Evolutionary conservation across 2,888 invertebrate genomes (phyloP).

Genomic region (Homarus gammarus): DNA sequence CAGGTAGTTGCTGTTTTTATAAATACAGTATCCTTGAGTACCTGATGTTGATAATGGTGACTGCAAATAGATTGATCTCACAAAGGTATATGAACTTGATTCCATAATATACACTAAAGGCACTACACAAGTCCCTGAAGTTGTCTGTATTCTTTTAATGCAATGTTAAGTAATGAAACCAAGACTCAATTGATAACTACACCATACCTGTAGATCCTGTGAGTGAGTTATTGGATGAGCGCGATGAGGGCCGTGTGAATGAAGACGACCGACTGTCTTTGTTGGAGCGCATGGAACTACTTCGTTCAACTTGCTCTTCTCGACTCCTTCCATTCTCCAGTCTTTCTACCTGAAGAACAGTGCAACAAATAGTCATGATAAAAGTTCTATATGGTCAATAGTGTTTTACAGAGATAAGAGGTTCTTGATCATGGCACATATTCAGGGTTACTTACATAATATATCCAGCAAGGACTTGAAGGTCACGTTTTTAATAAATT

Average conservation of each 20-base stretch:
- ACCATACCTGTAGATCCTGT: slow-evolving; percentile 40
- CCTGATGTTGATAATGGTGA: too few species aligned
- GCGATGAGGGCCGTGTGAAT: slow-evolving; percentile 47
- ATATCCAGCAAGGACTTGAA: too few species aligned
- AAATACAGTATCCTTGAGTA: too few species aligned
- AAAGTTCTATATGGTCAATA: background rate
- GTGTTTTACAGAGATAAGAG: background rate
- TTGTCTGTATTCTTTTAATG: background rate
- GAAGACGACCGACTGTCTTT: slow-evolving; percentile 51
- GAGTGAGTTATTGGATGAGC: slow-evolving; percentile 54
- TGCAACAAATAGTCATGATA: background rate
- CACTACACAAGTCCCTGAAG: too few species aligned
- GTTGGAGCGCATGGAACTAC: slow-evolving; percentile 44
- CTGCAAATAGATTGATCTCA: too few species aligned
- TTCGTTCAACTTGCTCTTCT: slow-evolving; percentile 46
- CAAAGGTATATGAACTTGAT: too few species aligned
- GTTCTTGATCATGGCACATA: background rate
- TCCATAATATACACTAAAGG: too few species aligned
- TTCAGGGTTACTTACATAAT: background rate
- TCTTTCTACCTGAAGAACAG: slow-evolving; percentile 49
- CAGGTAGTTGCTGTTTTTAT: too few species aligned
- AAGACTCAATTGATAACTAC: background rate
- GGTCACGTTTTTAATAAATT: too few species aligned
- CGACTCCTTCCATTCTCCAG: slow-evolving; percentile 27
- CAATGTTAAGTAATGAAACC: background rate